A percentile compares a stretch with the other conserved stretches of the same genome.
phyloP scores from a whole-genome alignment of 2,888 invertebrate species.

The Barypeithes pellucidus region DNA sequence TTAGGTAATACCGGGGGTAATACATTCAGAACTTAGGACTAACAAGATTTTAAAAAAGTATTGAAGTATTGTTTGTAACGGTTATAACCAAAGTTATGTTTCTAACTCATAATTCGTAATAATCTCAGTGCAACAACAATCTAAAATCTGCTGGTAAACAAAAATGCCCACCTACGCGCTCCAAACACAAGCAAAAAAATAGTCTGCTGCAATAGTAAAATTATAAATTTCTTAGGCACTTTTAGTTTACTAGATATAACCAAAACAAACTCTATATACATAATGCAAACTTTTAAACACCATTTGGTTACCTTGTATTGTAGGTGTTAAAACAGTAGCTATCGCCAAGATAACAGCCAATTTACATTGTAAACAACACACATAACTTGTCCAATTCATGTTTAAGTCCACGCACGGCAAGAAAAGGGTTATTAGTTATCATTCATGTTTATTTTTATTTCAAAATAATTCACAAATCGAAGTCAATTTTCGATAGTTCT shows the following conservation, averaged over 20 bases:
- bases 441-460: constrained; percentile 56
- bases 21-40: too few relatives aligned
- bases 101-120: too few relatives aligned
- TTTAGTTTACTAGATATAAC: constrained; percentile 15
- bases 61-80: too few relatives aligned
- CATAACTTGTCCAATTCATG: constrained; percentile 51
- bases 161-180: constrained; percentile 8
- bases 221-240: background rate
- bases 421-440: constrained; percentile 59
- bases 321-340: constrained; percentile 66
- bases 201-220: background rate
- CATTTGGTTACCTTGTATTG: constrained; percentile 66
- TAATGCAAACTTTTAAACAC: constrained; percentile 59
- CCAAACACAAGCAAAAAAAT: background rate
- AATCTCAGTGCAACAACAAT: background rate
- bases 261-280: constrained; percentile 29
- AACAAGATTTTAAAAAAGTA: too few relatives aligned
- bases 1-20: too few relatives aligned
- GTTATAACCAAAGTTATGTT: too few relatives aligned
- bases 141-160: constrained; percentile 5
- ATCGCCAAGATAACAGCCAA: constrained; percentile 60
- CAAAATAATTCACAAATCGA: constrained; percentile 36
- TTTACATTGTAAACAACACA: constrained; percentile 45
- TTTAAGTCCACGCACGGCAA: constrained; percentile 41
- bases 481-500: constrained; percentile 27